Conservation (phyloP, 2,888 invertebrate genomes). For the Isotomurus palustris region DNA sequence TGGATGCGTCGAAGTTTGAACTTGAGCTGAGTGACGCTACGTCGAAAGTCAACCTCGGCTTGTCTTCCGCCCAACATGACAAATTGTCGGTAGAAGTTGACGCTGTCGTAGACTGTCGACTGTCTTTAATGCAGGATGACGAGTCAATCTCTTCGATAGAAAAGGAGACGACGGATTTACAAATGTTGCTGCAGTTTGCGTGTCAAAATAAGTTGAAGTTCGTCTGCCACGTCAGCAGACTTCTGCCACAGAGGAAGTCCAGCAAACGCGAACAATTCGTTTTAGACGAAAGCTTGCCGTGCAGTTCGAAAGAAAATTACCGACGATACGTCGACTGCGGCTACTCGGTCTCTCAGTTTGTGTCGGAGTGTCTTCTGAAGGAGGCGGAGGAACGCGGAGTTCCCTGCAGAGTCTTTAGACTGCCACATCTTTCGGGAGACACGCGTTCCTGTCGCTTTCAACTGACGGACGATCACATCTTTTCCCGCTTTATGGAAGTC, state of each 20-base stretch:
- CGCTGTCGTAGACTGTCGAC: conserved; percentile 22
- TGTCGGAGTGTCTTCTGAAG: background rate
- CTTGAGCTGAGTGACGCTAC: background rate
- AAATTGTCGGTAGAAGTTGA: conserved; percentile 19
- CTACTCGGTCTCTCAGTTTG: conserved; percentile 6
- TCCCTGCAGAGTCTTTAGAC: conserved; percentile 4
- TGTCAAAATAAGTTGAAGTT: conserved; percentile 3
- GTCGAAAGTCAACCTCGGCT: too few species aligned
- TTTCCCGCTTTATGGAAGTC: conserved; percentile 11
- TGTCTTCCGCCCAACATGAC: conserved; percentile 11
- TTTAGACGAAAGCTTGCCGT: too few species aligned
- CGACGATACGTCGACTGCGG: too few species aligned
- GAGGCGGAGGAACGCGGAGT: conserved; percentile 1
- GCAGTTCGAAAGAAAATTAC: too few species aligned
- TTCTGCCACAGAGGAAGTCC: background rate
- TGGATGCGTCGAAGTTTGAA: background rate
- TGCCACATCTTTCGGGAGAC: background rate
- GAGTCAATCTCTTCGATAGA: too few species aligned
- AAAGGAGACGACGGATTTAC: too few species aligned
- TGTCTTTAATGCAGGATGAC: too few species aligned
- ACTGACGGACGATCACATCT: conserved; percentile 8
- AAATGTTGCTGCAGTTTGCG: conserved; percentile 16
- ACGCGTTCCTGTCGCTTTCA: background rate
- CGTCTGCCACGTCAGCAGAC: conserved; percentile 1
- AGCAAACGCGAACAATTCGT: background rate